Evolutionary conservation across 2,797 vertebrate species (phyloP).

Genomic region (Acanthornis magna): DNA sequence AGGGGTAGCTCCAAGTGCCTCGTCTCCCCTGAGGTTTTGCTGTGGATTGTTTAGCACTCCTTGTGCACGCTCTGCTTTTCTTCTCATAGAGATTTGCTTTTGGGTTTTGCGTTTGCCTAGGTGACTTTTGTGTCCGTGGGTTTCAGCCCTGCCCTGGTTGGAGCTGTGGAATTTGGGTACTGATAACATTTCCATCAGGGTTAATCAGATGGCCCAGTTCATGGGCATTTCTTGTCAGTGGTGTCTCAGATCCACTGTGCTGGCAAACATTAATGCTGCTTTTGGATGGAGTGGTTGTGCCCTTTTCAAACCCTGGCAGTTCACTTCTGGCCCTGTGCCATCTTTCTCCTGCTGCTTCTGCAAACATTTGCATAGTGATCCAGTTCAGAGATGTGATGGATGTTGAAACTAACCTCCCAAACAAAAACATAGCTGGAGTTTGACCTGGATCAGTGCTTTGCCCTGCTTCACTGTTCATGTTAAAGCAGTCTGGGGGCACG

Average conservation of each 20-base stretch:
- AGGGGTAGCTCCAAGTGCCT: neutral
- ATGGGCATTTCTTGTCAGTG: neutral
- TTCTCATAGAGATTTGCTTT: neutral
- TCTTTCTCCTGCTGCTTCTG: neutral
- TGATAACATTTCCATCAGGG: neutral
- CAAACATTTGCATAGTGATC: slow-evolving; percentile 26
- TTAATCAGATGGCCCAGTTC: neutral
- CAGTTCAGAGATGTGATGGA: neutral
- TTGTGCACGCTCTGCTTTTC: rapidly evolving
- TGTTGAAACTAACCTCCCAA: neutral
- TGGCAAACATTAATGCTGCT: neutral
- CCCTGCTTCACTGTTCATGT: neutral
- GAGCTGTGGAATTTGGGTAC: neutral
- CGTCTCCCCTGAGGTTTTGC: rapidly evolving
- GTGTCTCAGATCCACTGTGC: neutral
- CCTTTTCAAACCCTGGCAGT: neutral
- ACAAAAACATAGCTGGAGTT: neutral
- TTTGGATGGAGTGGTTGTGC: neutral
- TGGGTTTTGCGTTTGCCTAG: neutral
- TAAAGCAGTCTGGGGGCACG: neutral
- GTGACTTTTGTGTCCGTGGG: neutral
- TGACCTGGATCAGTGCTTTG: neutral
- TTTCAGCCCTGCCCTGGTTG: neutral
- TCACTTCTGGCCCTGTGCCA: slow-evolving; percentile 38
- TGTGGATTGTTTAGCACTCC: neutral